These are phyloP conservation scores for Malacosoma neustria DNA, from an alignment of 2,888 invertebrate genomes.

Conservation along the genomic window DNA sequence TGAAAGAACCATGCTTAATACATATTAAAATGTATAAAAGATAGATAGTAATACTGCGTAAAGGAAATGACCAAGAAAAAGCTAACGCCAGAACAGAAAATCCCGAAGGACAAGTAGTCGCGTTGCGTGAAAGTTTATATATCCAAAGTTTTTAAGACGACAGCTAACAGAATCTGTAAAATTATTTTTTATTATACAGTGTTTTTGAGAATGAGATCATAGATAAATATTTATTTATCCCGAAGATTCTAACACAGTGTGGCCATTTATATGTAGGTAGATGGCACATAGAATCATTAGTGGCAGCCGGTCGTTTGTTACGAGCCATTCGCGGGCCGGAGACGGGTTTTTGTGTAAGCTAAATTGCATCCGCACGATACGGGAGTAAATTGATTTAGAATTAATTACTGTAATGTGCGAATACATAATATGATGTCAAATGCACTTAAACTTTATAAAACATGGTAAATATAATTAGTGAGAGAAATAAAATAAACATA, in stretches of 20 bases:
- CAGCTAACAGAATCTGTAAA: too few species aligned
- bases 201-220: too few species aligned
- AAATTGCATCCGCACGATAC: slow-evolving; percentile 72
- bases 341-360: slow-evolving; percentile 68
- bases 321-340: slow-evolving; percentile 54
- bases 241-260: slow-evolving; percentile 1
- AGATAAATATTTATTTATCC: background rate
- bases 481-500: background rate
- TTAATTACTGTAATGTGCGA: slow-evolving; percentile 39
- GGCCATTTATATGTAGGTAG: slow-evolving; percentile 23
- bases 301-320: slow-evolving; percentile 70
- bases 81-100: too few species aligned
- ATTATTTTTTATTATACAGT: too few species aligned
- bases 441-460: background rate
- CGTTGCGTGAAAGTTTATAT: too few species aligned
- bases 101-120: too few species aligned
- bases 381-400: slow-evolving; percentile 64
- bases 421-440: background rate
- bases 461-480: background rate
- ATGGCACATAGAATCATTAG: slow-evolving; percentile 63
- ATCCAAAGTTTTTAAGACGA: too few species aligned
- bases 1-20: too few species aligned
- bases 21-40: too few species aligned
- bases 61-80: too few species aligned
- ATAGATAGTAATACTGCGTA: too few species aligned